Percentiles rank a stretch among this genome's conserved stretches.
Evolutionary conservation across 2,888 invertebrate species (phyloP).

Genomic region (Aproaerema taeniolella): DNA sequence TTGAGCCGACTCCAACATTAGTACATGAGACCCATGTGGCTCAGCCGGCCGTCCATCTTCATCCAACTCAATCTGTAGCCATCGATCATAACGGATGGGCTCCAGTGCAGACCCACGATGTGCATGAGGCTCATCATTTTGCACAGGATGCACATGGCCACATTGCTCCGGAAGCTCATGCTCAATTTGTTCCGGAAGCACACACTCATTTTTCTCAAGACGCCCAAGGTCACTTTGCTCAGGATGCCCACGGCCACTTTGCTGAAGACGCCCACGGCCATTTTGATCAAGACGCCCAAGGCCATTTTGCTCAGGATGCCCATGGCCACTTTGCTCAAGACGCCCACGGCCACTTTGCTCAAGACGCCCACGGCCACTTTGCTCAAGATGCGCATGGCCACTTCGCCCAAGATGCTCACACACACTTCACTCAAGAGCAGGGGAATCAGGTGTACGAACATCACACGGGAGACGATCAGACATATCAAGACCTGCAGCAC

Average conservation of each 20-base stretch:
- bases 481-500: slow-evolving; percentile 54
- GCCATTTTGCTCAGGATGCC: slow-evolving; percentile 18
- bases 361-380: slow-evolving; percentile 25
- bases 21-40: slow-evolving; percentile 29
- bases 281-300: slow-evolving; percentile 43
- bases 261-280: slow-evolving; percentile 37
- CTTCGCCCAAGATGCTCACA: slow-evolving; percentile 28
- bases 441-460: slow-evolving; percentile 62
- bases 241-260: slow-evolving; percentile 16
- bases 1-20: slow-evolving; percentile 32
- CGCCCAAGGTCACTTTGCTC: slow-evolving; percentile 16
- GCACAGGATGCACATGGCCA: slow-evolving; percentile 37
- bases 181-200: slow-evolving; percentile 60
- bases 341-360: slow-evolving; percentile 47
- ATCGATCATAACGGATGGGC: slow-evolving; percentile 61
- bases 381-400: slow-evolving; percentile 19
- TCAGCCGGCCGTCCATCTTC: slow-evolving; percentile 25
- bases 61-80: slow-evolving; percentile 21
- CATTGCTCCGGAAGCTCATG: slow-evolving; percentile 54
- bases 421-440: slow-evolving; percentile 55
- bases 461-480: slow-evolving; percentile 41
- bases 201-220: too few relatives aligned
- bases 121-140: slow-evolving; percentile 12
- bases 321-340: slow-evolving; percentile 19
- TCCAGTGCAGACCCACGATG: slow-evolving; percentile 34